These are phyloP conservation scores for Macropis europaea DNA, from an alignment of 2,888 invertebrate genomes.

Conservation along the genomic window DNA sequence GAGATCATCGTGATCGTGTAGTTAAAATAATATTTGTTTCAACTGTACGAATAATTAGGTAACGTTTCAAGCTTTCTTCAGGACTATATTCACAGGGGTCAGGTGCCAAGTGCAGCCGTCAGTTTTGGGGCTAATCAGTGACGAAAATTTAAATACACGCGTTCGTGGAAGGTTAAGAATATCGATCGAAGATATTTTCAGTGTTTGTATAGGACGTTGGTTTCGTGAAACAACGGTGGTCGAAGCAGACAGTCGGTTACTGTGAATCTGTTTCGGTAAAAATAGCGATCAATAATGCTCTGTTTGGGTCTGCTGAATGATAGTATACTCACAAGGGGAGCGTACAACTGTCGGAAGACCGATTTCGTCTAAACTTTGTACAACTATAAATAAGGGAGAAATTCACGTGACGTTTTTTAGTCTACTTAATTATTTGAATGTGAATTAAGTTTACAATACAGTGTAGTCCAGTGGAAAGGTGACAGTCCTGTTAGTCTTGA, in stretches of 20 bases:
- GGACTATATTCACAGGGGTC: background rate
- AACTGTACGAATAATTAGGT: background rate
- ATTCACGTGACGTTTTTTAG: no score
- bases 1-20: background rate
- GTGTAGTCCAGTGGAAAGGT: no score
- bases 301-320: background rate
- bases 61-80: background rate
- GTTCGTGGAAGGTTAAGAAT: conserved; percentile 1
- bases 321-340: no score
- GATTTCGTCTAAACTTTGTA: no score
- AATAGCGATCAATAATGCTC: conserved; percentile 45
- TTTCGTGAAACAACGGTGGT: background rate
- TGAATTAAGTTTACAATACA: no score
- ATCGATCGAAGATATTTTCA: background rate
- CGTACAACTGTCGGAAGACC: no score
- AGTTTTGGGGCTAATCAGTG: background rate
- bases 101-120: background rate
- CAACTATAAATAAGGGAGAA: no score
- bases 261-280: conserved; percentile 39
- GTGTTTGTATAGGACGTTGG: background rate
- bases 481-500: no score
- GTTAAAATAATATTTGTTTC: background rate
- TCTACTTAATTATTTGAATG: no score
- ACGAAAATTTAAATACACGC: background rate
- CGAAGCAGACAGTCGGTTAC: conserved; percentile 30